Percentiles rank a stretch among this genome's conserved stretches.
These are phyloP conservation scores for Spondyliosoma cantharus DNA, from an alignment of 2,797 vertebrate genomes.

Conservation along the genomic window DNA sequence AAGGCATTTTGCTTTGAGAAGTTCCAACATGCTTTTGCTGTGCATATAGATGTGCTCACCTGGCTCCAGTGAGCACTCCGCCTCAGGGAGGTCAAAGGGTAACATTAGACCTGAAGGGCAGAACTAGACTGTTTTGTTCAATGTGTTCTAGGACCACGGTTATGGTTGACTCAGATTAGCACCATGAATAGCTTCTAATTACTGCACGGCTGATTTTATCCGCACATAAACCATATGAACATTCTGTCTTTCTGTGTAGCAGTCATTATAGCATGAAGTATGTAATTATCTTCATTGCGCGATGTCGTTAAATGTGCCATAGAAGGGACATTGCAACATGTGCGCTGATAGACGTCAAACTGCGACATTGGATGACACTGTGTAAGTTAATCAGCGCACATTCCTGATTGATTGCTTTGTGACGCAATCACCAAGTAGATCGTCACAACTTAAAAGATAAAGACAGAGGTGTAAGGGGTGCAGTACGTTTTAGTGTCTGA, in stretches of 20 bases:
- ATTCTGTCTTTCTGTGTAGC: slow-evolving; percentile 12
- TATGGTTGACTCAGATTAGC: slow-evolving; percentile 48
- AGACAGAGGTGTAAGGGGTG: background rate
- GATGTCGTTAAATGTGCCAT: background rate
- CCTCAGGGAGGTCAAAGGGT: slow-evolving; percentile 55
- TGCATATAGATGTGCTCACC: slow-evolving; percentile 41
- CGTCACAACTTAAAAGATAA: background rate
- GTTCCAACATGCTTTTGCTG: slow-evolving; percentile 47
- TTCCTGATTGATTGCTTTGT: slow-evolving; percentile 4
- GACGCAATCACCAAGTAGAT: background rate
- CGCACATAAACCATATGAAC: slow-evolving; percentile 28
- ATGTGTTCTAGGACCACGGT: slow-evolving; percentile 17
- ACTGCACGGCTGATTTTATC: slow-evolving; percentile 44
- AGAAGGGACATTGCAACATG: background rate
- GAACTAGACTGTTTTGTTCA: background rate
- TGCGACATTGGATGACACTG: background rate
- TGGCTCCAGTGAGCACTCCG: slow-evolving; percentile 27
- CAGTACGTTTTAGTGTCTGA: background rate
- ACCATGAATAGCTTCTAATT: slow-evolving; percentile 50
- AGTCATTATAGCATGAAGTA: background rate
- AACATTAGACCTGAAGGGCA: slow-evolving; percentile 38
- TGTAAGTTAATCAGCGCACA: background rate
- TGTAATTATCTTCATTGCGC: slow-evolving; percentile 8
- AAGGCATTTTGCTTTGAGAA: slow-evolving; percentile 24
- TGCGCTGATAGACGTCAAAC: background rate